phyloP scores from a whole-genome alignment of 2,113 vertebrate genomes.

The Hyla sarda region DNA sequence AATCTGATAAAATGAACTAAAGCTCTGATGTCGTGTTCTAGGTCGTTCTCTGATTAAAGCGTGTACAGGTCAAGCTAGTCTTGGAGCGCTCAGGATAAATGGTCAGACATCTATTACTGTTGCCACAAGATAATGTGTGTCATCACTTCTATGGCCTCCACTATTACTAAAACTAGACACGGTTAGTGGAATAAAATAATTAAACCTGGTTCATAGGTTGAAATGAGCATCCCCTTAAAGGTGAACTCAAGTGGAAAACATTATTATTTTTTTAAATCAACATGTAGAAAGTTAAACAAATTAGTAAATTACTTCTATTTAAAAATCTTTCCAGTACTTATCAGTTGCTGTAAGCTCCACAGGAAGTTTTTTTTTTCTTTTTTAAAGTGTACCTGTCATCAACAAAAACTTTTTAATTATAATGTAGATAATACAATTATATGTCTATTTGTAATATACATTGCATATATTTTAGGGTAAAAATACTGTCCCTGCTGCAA shows the following conservation, averaged over 20 bases:
- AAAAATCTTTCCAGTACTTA: too few species aligned
- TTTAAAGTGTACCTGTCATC: too few species aligned
- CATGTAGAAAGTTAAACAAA: too few species aligned
- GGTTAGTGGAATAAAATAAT: neutral
- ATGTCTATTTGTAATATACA: too few species aligned
- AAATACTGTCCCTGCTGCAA: too few species aligned
- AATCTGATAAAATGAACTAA: neutral
- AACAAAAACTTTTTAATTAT: too few species aligned
- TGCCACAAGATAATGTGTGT: neutral
- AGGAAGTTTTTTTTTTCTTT: too few species aligned
- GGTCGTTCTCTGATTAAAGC: neutral
- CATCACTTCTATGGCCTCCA: neutral
- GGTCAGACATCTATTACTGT: neutral
- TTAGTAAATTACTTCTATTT: too few species aligned
- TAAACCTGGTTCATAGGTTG: neutral
- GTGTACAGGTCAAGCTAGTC: neutral
- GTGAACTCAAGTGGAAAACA: neutral
- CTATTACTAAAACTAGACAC: neutral
- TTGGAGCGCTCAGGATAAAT: neutral
- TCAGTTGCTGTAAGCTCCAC: too few species aligned
- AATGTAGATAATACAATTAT: too few species aligned
- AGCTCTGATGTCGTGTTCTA: neutral
- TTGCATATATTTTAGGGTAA: too few species aligned
- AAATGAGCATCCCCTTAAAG: neutral
- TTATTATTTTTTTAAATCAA: too few species aligned